Evolutionary conservation across 2,888 invertebrate genomes (phyloP).

Genomic region (Bursaphelenchus okinawaensis): DNA sequence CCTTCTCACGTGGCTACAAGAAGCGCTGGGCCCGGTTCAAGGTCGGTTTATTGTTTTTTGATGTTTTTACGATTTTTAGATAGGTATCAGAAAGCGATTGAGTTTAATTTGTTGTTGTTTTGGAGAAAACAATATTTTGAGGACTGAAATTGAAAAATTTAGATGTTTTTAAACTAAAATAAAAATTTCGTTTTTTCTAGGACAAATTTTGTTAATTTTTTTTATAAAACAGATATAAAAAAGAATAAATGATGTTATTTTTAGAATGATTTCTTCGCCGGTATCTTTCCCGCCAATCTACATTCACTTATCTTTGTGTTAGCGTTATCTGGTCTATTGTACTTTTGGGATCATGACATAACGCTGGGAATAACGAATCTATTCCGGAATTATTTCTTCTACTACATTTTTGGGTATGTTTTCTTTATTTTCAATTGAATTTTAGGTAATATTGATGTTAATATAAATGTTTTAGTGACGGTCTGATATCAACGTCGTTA

Average conservation of each 20-base stretch:
- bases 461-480: constrained; percentile 39
- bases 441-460: constrained; percentile 10
- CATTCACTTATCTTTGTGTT: constrained; percentile 80
- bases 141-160: too few species aligned
- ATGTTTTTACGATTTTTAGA: too few species aligned
- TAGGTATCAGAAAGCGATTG: too few species aligned
- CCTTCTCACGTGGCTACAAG: constrained; percentile 90
- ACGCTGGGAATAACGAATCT: constrained; percentile 75
- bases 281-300: constrained; percentile 88
- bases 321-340: constrained; percentile 58
- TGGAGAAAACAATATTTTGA: too few species aligned
- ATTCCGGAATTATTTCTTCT: constrained; percentile 65
- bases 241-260: constrained; percentile 42
- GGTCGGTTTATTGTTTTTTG: too few species aligned
- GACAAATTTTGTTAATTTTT: too few species aligned
- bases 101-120: too few species aligned
- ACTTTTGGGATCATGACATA: constrained; percentile 29
- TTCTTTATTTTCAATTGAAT: too few species aligned
- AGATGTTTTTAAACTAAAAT: too few species aligned
- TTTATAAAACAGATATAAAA: too few species aligned
- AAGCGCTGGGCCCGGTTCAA: constrained; percentile 82
- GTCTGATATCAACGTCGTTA: constrained; percentile 58
- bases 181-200: too few species aligned
- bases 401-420: constrained; percentile 69
- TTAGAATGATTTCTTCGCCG: constrained; percentile 89